Evolutionary conservation across 2,888 invertebrate genomes (phyloP).

Genomic region (Acronicta aceris): DNA sequence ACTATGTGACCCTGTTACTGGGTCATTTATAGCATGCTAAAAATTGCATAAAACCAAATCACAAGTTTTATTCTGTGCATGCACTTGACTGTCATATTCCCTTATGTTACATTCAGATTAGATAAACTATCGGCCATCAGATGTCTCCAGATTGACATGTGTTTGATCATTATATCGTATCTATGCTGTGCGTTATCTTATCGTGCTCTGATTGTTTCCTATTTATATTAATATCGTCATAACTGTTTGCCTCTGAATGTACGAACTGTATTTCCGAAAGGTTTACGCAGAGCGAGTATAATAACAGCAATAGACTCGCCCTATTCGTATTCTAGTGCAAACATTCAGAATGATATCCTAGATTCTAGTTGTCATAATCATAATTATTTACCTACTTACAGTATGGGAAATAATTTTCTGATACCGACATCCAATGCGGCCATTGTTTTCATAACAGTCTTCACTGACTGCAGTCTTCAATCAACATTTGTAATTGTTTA

Average conservation of each 20-base stretch:
- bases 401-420: not conserved
- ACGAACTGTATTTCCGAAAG: too few species aligned
- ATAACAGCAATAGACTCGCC: too few species aligned
- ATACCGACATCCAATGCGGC: not conserved
- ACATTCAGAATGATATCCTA: not conserved
- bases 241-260: not conserved
- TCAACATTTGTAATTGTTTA: not conserved
- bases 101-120: slow-evolving; percentile 5
- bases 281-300: too few species aligned
- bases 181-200: slow-evolving; percentile 12
- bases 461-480: not conserved
- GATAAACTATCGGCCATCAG: slow-evolving; percentile 4
- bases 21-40: not conserved
- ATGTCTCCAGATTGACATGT: slow-evolving; percentile 5
- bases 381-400: too few species aligned
- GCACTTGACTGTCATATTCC: slow-evolving; percentile 13
- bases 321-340: not conserved
- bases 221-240: slow-evolving; percentile 3
- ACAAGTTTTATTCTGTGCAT: not conserved
- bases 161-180: slow-evolving; percentile 3
- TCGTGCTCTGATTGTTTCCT: slow-evolving; percentile 11
- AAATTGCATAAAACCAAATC: not conserved
- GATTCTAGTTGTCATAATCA: not conserved
- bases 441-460: slow-evolving; percentile 1
- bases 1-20: too few species aligned